Base-by-base conservation (phyloP, 23 tunicate genomes). In the Ascidia mentula region DNA sequence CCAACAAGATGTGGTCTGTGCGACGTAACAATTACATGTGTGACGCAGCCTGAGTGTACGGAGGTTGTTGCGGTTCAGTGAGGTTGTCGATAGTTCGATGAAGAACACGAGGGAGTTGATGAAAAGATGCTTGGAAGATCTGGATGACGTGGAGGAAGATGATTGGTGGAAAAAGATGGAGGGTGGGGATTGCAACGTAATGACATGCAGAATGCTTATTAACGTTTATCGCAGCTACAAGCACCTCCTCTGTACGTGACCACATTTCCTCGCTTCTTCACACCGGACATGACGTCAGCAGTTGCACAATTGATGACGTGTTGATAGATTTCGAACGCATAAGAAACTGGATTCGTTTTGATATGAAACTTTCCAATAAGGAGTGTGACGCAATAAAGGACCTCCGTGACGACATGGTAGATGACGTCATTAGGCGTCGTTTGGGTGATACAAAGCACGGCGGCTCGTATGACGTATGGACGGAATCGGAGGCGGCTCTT, bases 251-350 rank as follows among this genome's bases (percentile, higher is more conserved):
- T 42, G 53, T 59, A 6, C 81, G 42, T 31, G 28, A 32, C 13
- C 73, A 45, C 37, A 59, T 75, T 9, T 60, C 79, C 18, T 59
- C 79, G 20, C 15, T 82, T 31, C 73, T 82, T 3, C 87, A 73
- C 80, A 69, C 75, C 37, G 94, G 94, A 18, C 84, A 82, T 30
- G 88, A 89, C 85, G 89, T 78, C 81, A 74, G 80, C 40, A 75
- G 69, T 6, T 85, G 89, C 9, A 82, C 97, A 5, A 35, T 92
- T 70, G 97, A 92, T 74, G 97, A 92, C 86, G 91, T 92, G 33
- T 28, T 92, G 12, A 92, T 92, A 46, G 90, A 87, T 13, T 92
- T 86, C 69, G 97, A 92, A 60, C 72, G 86, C 4, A 40, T 92
- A n/a, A 88, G 97, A 13, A 81, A 72, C 69, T 32, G 83, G 40